Conservation (phyloP, 2,888 invertebrate genomes). For the Anoncus sp. region DNA sequence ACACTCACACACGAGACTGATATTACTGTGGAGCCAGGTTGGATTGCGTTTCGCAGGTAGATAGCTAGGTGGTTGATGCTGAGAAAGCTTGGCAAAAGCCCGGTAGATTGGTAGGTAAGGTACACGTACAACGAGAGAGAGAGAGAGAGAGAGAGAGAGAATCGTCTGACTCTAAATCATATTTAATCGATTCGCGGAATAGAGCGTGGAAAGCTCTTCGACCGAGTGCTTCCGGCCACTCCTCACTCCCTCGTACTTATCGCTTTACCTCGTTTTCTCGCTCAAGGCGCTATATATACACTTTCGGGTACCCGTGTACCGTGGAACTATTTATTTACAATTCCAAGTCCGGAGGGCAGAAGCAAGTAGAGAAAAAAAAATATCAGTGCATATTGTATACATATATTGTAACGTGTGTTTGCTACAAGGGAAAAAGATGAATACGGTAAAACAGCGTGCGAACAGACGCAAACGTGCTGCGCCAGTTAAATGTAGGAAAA, state of each 20-base stretch:
- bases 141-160: too few relatives aligned
- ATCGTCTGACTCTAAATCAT: conserved; percentile 67
- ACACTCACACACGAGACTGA: not conserved
- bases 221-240: conserved; percentile 33
- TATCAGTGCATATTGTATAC: not conserved
- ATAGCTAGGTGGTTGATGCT: conserved; percentile 24
- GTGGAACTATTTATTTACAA: conserved; percentile 65
- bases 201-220: conserved; percentile 55
- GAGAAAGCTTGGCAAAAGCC: conserved; percentile 7
- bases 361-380: conserved; percentile 15
- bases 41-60: conserved; percentile 43
- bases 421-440: conserved; percentile 2
- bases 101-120: conserved; percentile 52
- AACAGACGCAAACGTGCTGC: conserved; percentile 6
- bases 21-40: conserved; percentile 21
- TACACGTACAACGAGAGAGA: conserved; percentile 39
- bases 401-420: not conserved
- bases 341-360: conserved; percentile 50
- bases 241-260: conserved; percentile 20
- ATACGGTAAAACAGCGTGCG: conserved; percentile 6
- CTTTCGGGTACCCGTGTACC: conserved; percentile 21
- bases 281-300: not conserved
- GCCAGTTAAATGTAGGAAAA: conserved; percentile 1
- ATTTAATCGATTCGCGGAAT: conserved; percentile 71
- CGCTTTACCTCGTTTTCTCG: conserved; percentile 35